A percentile compares a stretch with the other conserved stretches of the same genome.
phyloP scores from a whole-genome alignment of 1,140 invertebrate species.

The Platorchestia sp. region DNA sequence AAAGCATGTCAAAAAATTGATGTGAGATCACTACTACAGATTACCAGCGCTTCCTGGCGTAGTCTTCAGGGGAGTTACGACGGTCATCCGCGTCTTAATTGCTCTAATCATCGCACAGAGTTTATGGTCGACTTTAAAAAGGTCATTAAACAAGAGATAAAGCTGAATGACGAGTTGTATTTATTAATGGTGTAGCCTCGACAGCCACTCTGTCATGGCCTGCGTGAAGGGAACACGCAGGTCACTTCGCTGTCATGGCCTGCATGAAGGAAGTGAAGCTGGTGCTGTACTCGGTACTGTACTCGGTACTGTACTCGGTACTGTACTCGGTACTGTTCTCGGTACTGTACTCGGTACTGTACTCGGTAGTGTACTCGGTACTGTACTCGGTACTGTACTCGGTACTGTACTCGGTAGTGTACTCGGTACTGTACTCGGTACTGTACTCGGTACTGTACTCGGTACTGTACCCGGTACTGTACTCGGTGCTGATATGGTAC shows the following conservation, averaged over 20 bases:
- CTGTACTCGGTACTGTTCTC: too few relatives aligned
- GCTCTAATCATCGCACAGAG: background rate
- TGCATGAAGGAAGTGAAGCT: background rate
- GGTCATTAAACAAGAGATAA: background rate
- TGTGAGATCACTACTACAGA: background rate
- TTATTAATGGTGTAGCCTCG: background rate
- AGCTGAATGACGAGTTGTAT: background rate
- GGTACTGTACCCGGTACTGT: too few relatives aligned
- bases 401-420: too few relatives aligned
- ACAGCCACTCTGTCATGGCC: too few relatives aligned
- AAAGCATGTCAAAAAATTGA: background rate
- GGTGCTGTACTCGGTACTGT: background rate
- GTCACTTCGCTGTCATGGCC: background rate
- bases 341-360: too few relatives aligned
- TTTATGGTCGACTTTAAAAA: constrained; percentile 2
- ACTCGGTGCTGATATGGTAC: too few relatives aligned
- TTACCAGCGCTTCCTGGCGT: background rate
- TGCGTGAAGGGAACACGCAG: background rate
- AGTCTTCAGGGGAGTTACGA: background rate
- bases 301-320: too few relatives aligned
- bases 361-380: too few relatives aligned
- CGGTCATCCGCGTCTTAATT: background rate
- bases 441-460: too few relatives aligned
- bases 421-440: too few relatives aligned
- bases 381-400: too few relatives aligned